phyloP scores from a whole-genome alignment of 2,113 vertebrate genomes.

The Cynopterus brachyotis region DNA sequence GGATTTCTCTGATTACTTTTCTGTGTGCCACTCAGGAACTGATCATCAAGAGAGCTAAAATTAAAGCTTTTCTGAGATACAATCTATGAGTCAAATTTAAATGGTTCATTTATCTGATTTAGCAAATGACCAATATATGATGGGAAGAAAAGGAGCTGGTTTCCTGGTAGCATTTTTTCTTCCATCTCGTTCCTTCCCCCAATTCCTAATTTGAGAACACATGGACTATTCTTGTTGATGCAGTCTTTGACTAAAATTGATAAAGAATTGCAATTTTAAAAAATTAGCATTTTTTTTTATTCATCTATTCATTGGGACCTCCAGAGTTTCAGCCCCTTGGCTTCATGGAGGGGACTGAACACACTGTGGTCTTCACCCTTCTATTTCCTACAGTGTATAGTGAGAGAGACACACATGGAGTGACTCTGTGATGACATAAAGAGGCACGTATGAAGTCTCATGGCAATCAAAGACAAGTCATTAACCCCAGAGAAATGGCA shows the following conservation, averaged over 20 bases:
- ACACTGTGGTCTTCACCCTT: neutral
- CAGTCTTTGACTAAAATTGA: neutral
- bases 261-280: neutral
- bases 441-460: neutral
- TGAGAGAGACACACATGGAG: neutral
- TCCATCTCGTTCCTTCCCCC: neutral
- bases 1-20: neutral
- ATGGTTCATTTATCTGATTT: neutral
- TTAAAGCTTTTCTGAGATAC: neutral
- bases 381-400: accelerated
- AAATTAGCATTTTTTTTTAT: neutral
- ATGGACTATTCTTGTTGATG: neutral
- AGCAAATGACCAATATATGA: neutral
- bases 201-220: neutral
- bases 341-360: neutral
- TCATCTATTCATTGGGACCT: neutral
- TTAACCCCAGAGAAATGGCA: neutral
- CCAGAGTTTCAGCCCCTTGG: neutral
- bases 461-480: neutral
- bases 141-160: neutral
- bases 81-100: neutral
- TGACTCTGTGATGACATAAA: neutral
- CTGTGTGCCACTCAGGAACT: neutral
- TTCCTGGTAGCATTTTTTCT: neutral
- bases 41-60: neutral